Evolutionary conservation across 2,113 vertebrate species (phyloP).

Genomic region (Acinonyx jubatus): DNA sequence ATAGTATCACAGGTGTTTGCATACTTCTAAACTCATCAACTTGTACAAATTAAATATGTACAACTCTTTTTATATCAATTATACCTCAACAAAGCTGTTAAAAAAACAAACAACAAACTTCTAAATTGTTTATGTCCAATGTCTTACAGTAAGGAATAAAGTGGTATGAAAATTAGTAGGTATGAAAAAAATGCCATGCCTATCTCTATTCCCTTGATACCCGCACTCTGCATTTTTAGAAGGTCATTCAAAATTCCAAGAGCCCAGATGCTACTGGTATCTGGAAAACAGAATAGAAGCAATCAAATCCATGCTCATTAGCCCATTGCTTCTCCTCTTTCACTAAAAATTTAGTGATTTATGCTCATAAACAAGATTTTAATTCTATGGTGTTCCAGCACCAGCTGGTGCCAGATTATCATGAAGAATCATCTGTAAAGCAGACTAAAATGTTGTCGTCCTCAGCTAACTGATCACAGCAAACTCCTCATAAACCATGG

Average conservation of each 20-base stretch:
- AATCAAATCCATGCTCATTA: background rate
- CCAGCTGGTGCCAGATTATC: background rate
- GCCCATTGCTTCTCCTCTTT: background rate
- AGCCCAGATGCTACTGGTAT: background rate
- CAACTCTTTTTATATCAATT: background rate
- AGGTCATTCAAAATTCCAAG: background rate
- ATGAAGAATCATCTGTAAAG: background rate
- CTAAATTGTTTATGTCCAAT: background rate
- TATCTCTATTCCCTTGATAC: background rate
- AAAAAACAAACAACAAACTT: background rate
- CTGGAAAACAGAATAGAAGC: background rate
- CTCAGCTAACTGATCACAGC: background rate
- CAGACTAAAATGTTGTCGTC: background rate
- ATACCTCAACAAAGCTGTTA: background rate
- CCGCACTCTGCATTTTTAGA: background rate
- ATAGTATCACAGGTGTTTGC: background rate
- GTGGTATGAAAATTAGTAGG: background rate
- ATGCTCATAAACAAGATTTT: background rate
- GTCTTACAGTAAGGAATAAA: background rate
- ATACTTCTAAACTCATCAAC: background rate
- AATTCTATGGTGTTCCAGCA: background rate
- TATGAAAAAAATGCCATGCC: background rate
- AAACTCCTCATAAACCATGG: background rate
- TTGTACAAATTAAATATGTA: background rate
- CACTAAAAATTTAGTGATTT: background rate